These are phyloP conservation scores for Seira ritae DNA, from an alignment of 2,888 invertebrate species.

Conservation along the genomic window DNA sequence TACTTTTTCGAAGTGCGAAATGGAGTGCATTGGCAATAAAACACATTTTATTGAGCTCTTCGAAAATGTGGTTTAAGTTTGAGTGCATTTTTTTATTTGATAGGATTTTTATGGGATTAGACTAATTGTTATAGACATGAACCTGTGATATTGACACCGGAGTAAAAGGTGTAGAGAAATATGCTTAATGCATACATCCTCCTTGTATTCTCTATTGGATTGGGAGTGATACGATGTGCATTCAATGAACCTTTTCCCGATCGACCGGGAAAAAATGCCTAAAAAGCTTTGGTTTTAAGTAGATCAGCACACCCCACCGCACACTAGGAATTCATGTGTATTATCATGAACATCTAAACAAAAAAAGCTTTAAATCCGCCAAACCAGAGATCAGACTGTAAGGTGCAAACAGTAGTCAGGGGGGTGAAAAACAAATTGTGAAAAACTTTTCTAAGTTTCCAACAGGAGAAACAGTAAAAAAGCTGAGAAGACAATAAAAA, in stretches of 20 bases:
- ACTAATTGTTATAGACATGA: slow-evolving; percentile 55
- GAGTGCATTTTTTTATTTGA: slow-evolving; percentile 45
- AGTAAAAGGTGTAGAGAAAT: background rate
- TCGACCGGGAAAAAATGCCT: background rate
- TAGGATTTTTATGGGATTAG: slow-evolving; percentile 56
- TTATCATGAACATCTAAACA: background rate
- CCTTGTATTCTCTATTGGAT: too few species aligned
- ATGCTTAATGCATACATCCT: too few species aligned
- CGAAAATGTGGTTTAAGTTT: slow-evolving; percentile 16
- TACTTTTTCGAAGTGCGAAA: slow-evolving; percentile 4
- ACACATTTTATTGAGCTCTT: slow-evolving; percentile 11
- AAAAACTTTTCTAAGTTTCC: slow-evolving; percentile 4
- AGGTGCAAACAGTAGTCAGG: slow-evolving; percentile 27
- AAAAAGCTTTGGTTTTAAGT: slow-evolving; percentile 33
- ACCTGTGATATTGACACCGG: slow-evolving; percentile 55
- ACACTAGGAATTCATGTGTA: background rate
- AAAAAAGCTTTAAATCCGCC: slow-evolving; percentile 5
- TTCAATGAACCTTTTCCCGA: background rate
- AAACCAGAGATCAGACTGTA: slow-evolving; percentile 1
- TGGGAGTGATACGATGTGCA: too few species aligned
- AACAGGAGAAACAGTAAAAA: slow-evolving; percentile 44
- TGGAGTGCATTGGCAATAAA: background rate
- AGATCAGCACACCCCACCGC: slow-evolving; percentile 23
- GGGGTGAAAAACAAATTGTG: slow-evolving; percentile 40
- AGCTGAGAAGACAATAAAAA: slow-evolving; percentile 32